Base-by-base conservation (phyloP, 2,113 vertebrate species). In the Mus pahari region DNA sequence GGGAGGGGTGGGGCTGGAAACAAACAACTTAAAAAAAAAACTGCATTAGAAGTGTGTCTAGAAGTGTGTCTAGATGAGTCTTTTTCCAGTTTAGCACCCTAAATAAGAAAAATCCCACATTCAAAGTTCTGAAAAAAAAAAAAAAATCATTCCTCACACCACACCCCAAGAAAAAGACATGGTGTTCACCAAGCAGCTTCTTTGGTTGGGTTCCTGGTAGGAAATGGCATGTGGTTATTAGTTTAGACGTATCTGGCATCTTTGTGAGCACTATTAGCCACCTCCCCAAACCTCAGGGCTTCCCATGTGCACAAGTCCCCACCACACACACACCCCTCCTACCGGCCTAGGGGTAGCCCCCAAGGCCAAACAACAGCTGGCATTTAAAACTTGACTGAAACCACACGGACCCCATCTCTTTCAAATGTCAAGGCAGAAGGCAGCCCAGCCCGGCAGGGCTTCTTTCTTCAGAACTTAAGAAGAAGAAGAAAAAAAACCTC, bases 211-310 rank as follows among this genome's bases (percentile, higher is more conserved):
- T 81, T 92, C 97, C 82, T 60, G 60, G 95, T 92, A 98, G 45
- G 96, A 98, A 97, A 96, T 58, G 91, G 60, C 71, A 73, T 19
- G 50, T 68, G 75, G 81, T 70, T 90, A 96, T 45, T 97, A 92
- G 96, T 94, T 90, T 95, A 73, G 62, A 97, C 87, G 94, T 60
- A 79, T 66, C 83, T 87, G 93, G 84, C 60, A 53, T 13, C 91
- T 94, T 79, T 48, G 75, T 71, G 92, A 92, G 90, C 96, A 97
- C 88, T 78, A 90, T 94, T 86, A 77, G 95, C 94, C 45, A 0
- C 89, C 91, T 70, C 70, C 0, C 0, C 9, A 96, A 97, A 97
- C 95, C 96, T 96, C 96, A 97, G 62, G 90, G 79, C 86, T 89
- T 96, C 89, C 83, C 91, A 33, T 73, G 92, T 86, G 92, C 94